Evolutionary conservation across 2,888 invertebrate genomes (phyloP), one percentile per base, ranked within the genome.

Genomic region (Limnephilus rhombicus): DNA sequence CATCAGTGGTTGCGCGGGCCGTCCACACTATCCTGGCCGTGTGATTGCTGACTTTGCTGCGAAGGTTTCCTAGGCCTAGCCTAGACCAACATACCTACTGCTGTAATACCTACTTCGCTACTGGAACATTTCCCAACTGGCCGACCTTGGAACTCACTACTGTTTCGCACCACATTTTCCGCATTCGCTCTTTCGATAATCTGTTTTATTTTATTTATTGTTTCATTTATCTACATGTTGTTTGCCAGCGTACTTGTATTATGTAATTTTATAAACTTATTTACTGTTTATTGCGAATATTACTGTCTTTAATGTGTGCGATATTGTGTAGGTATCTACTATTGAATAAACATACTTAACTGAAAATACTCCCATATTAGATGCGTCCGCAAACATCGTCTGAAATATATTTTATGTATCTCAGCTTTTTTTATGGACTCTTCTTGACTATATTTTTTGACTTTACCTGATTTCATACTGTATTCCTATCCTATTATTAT

Each of bases 21-120:
- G 90, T 92, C 24, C 29, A n/a, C 18, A n/a, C n/a, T 81, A 49
- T 18, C 68, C 81, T 85, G 80, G 90, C 29, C 87, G 85, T 53
- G 92, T 90, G 90, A 92, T 92, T n/a, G 80, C 91, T 85, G 91
- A 85, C 34, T 82, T 92, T 82, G 80, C 90, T 92, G 92, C 87
- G 34, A 86, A 80, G 41, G 85, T 91, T 80, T 68, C 91, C 34
- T 68, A 90, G 85, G 85, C 53, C 90, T 53, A 53, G 29, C 49
- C 49, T 49, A 49, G 49, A 49, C 49, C 49, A 49, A 49, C 45
- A 12, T 12, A 53, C 68, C 68, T 24, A n/a, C 68, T 68, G 24
- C 68, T n/a, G 24, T 68, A n/a, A n/a, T n/a, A 9, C 31, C 31
- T 31, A 68, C 68, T 68, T 68, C 68, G 49, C 45, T n/a, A 86